A percentile compares a stretch with the other conserved stretches of the same genome.
These are phyloP conservation scores for Drosophila multiciliata DNA, from an alignment of 2,888 invertebrate species.

Conservation along the genomic window DNA sequence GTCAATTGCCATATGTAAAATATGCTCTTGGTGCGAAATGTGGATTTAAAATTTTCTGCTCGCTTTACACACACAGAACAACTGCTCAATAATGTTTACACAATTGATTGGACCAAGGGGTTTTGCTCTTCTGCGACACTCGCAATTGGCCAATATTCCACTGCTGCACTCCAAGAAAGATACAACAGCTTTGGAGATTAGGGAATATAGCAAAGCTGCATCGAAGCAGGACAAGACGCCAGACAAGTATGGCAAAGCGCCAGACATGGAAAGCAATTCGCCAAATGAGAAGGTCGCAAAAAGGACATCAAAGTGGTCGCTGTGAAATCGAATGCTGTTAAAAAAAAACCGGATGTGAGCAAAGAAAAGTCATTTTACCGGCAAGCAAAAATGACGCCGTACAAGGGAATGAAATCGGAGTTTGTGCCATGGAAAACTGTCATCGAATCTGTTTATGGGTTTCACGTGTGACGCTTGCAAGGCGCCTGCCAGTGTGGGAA, in stretches of 20 bases:
- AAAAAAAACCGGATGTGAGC: not conserved
- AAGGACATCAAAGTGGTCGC: not conserved
- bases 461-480: constrained; percentile 97
- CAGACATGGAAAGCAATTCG: not conserved
- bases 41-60: not conserved
- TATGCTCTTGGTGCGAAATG: not conserved
- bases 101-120: constrained; percentile 9
- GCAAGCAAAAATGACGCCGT: constrained; percentile 47
- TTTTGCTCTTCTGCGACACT: not conserved
- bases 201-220: not conserved
- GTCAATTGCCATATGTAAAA: not conserved
- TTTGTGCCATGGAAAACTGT: constrained; percentile 93
- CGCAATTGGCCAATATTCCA: not conserved
- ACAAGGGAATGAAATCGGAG: constrained; percentile 84
- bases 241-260: not conserved
- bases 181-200: not conserved
- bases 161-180: not conserved
- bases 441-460: constrained; percentile 97
- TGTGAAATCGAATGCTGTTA: not conserved
- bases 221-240: not conserved
- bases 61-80: not conserved
- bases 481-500: constrained; percentile 96
- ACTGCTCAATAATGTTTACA: constrained; percentile 2
- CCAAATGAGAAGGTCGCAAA: not conserved
- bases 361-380: not conserved